Percentiles rank a stretch among this genome's conserved stretches.
phyloP scores from a whole-genome alignment of 2,888 invertebrate species.

The Deroplatys truncata region DNA sequence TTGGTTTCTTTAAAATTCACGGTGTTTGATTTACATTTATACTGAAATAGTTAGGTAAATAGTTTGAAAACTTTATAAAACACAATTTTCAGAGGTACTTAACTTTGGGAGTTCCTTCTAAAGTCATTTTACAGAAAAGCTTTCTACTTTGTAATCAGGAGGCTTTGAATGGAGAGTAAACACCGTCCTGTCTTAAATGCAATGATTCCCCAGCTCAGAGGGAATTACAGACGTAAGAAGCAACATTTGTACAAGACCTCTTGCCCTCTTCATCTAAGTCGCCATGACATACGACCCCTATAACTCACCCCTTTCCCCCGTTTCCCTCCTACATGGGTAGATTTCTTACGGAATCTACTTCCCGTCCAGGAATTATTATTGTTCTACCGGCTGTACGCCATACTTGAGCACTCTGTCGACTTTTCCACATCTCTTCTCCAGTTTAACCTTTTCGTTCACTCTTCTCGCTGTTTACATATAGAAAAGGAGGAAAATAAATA shows the following conservation, averaged over 20 bases:
- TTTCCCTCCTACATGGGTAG: background rate
- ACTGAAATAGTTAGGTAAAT: no score
- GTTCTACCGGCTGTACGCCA: background rate
- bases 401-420: background rate
- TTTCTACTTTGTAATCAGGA: no score
- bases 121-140: no score
- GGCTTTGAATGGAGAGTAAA: no score
- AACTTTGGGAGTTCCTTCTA: no score
- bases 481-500: background rate
- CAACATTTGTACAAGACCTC: background rate
- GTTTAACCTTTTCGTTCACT: background rate
- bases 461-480: background rate
- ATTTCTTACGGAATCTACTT: background rate
- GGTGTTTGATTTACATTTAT: no score
- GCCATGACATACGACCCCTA: background rate
- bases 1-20: no score
- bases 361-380: background rate
- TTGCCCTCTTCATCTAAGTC: background rate
- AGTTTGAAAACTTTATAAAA: no score
- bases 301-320: background rate
- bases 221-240: background rate
- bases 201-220: background rate
- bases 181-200: no score
- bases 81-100: no score
- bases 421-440: background rate